phyloP scores from a whole-genome alignment of 2,797 vertebrate genomes.

The Enteromius fasciolatus region DNA sequence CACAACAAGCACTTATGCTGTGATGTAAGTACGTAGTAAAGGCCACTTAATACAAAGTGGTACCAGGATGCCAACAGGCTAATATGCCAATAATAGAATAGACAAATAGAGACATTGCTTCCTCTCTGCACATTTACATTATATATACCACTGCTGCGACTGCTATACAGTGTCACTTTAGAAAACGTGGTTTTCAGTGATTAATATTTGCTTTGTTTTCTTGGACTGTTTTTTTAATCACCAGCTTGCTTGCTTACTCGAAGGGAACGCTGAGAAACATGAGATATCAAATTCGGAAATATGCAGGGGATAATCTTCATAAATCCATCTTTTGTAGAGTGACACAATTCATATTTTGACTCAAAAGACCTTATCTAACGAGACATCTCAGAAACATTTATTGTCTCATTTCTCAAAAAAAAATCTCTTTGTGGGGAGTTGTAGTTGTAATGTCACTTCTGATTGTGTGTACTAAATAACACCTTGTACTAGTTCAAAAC shows the following conservation, averaged over 20 bases:
- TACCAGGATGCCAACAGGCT: background rate
- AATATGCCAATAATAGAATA: background rate
- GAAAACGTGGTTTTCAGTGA: background rate
- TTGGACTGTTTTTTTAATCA: background rate
- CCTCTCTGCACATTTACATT: too few species aligned
- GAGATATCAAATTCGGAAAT: background rate
- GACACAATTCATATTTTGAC: background rate
- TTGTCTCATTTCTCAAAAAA: background rate
- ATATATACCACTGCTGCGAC: too few species aligned
- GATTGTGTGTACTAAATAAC: background rate
- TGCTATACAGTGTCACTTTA: background rate
- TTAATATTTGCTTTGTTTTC: background rate
- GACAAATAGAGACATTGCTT: background rate
- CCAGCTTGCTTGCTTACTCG: background rate
- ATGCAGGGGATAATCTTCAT: background rate
- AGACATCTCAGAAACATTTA: conserved; percentile 7
- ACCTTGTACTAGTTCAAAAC: background rate
- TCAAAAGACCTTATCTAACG: conserved; percentile 15
- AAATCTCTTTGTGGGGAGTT: conserved; percentile 45
- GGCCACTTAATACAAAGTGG: background rate
- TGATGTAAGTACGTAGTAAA: too few species aligned
- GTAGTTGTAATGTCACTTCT: background rate
- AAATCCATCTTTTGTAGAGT: background rate
- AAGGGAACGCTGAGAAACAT: background rate
- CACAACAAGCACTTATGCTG: too few species aligned